Percentiles rank a stretch among this genome's conserved stretches.
Conservation (phyloP, 2,888 invertebrate genomes). For the Oscheius onirici region DNA sequence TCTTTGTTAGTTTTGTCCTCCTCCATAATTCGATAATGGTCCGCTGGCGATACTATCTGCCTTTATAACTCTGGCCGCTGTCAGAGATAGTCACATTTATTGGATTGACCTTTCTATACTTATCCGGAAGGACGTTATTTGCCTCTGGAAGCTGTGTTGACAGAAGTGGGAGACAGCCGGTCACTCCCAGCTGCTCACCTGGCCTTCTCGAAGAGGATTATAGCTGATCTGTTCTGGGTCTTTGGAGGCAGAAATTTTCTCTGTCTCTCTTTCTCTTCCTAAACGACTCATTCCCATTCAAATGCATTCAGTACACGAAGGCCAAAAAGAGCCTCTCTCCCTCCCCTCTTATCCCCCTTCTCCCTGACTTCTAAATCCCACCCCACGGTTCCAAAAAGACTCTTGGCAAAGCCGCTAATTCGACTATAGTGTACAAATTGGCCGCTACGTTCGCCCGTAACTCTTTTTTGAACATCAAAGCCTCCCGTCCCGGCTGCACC, state of each 20-base stretch:
- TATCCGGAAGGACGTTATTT: not conserved
- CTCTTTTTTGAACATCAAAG: no score
- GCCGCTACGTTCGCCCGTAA: no score
- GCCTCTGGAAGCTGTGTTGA: conserved; percentile 21
- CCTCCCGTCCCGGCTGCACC: no score
- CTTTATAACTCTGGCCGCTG: conserved; percentile 10
- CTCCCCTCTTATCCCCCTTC: not conserved
- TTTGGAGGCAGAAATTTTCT: not conserved
- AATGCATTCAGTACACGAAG: conserved; percentile 22
- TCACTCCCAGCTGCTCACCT: conserved; percentile 20
- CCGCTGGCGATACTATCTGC: conserved; percentile 16
- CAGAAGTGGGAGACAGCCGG: conserved; percentile 1
- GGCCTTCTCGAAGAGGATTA: not conserved
- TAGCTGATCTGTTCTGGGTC: not conserved
- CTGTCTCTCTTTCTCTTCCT: not conserved
- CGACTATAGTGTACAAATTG: no score
- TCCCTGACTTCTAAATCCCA: not conserved
- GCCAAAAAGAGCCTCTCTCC: not conserved
- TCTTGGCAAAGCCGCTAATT: no score
- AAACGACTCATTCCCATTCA: not conserved
- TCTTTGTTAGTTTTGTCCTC: conserved; percentile 6
- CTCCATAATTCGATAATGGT: conserved; percentile 11
- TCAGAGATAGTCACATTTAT: conserved; percentile 7
- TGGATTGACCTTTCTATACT: not conserved
- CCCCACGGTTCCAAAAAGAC: not conserved